phyloP scores from a whole-genome alignment of 2,113 vertebrate species.

The Pterophyllum scalare region DNA sequence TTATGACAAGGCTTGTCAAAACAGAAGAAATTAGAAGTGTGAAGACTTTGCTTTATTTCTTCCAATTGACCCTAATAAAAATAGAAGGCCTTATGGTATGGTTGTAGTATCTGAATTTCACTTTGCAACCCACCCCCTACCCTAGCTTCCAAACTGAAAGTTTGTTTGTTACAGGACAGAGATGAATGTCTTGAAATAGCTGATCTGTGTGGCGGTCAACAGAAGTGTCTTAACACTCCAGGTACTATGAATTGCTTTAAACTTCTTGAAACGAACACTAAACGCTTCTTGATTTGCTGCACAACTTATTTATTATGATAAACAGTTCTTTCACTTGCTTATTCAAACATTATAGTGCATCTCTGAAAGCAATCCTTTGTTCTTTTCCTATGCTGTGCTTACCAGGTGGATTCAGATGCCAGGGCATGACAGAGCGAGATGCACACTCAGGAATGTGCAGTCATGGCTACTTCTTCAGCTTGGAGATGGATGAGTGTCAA shows the following conservation, averaged over 20 bases:
- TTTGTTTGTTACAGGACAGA: conserved; percentile 83
- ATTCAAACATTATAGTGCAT: not conserved
- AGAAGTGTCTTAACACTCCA: conserved; percentile 89
- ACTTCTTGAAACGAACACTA: too few species aligned
- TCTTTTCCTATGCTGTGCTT: not conserved
- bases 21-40: not conserved
- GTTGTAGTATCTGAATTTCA: not conserved
- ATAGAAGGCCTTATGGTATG: not conserved
- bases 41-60: not conserved
- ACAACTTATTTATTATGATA: not conserved
- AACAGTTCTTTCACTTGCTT: not conserved
- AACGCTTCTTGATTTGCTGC: not conserved
- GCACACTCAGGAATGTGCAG: conserved; percentile 82
- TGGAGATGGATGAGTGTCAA: conserved; percentile 87
- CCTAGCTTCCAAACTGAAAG: not conserved
- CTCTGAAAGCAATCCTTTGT: not conserved
- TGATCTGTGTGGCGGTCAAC: conserved; percentile 83
- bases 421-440: conserved; percentile 84
- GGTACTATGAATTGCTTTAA: conserved; percentile 51
- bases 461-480: conserved; percentile 86
- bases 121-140: not conserved
- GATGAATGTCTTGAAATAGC: conserved; percentile 87
- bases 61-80: not conserved
- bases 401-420: conserved; percentile 89
- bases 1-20: not conserved